Conservation (phyloP, 37 sponge, comb jelly and placozoan species). For the Agelas oroides region DNA sequence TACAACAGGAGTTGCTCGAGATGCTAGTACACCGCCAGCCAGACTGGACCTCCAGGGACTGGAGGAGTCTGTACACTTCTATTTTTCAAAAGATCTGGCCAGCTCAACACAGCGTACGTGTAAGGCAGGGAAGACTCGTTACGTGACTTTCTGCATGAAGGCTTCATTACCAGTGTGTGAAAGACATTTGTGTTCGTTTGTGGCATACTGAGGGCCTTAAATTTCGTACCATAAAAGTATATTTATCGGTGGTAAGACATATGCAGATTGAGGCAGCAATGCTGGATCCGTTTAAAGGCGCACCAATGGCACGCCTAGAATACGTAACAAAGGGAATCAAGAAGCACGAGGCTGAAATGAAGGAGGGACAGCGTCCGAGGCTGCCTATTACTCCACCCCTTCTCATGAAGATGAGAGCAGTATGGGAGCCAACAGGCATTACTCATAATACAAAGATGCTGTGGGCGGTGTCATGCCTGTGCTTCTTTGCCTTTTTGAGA, state of each 20-base stretch:
- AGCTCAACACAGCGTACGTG: background rate
- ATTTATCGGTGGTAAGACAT: slow-evolving; percentile 48
- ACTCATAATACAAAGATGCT: slow-evolving; percentile 14
- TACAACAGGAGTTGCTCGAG: background rate
- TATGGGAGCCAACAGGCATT: slow-evolving; percentile 1
- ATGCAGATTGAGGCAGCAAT: slow-evolving; percentile 26
- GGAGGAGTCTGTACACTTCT: slow-evolving; percentile 25
- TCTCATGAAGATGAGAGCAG: background rate
- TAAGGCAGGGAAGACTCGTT: background rate
- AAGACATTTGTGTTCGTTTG: slow-evolving; percentile 6
- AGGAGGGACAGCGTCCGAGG: background rate
- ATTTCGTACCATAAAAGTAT: slow-evolving; percentile 1
- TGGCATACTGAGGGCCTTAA: background rate
- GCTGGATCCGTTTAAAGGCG: slow-evolving; percentile 16
- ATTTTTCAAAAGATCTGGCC: slow-evolving; percentile 28
- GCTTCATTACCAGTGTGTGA: background rate
- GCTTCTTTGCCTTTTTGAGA: slow-evolving; percentile 55
- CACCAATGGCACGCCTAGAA: slow-evolving; percentile 34
- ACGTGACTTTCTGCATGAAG: background rate
- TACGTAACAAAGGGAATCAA: slow-evolving; percentile 47
- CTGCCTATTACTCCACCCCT: slow-evolving; percentile 34
- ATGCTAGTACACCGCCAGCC: slow-evolving; percentile 5
- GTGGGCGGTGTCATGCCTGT: slow-evolving; percentile 37
- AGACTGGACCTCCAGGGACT: slow-evolving; percentile 28
- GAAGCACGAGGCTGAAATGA: slow-evolving; percentile 10